Evolutionary conservation across 1,140 invertebrate species (phyloP).

Genomic region (Riptortus pedestris): DNA sequence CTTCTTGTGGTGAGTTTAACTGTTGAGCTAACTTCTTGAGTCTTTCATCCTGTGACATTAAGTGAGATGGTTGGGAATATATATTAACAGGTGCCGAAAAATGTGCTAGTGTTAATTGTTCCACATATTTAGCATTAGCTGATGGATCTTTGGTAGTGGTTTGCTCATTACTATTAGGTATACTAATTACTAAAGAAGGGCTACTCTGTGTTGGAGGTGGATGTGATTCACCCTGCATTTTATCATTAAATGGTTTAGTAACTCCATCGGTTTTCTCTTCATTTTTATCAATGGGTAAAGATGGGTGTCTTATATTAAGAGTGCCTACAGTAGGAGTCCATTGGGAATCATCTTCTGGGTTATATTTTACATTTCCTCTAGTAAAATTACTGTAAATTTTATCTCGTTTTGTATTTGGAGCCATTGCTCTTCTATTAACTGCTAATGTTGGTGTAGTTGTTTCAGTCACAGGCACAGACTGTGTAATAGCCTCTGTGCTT

Average conservation of each 20-base stretch:
- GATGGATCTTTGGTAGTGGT: background rate
- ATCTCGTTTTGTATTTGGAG: background rate
- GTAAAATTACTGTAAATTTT: slow-evolving; percentile 11
- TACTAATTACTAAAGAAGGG: background rate
- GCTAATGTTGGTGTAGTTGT: background rate
- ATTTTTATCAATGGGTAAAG: slow-evolving; percentile 18
- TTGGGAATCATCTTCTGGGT: slow-evolving; percentile 3
- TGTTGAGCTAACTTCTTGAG: slow-evolving; percentile 28
- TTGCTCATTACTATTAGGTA: background rate
- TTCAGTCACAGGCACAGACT: background rate
- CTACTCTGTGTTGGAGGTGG: background rate
- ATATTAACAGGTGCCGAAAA: slow-evolving; percentile 25
- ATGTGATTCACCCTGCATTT: background rate
- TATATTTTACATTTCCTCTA: slow-evolving; percentile 5
- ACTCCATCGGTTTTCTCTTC: background rate
- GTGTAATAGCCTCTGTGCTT: background rate
- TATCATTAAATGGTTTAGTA: background rate
- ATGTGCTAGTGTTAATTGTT: slow-evolving; percentile 32
- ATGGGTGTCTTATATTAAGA: slow-evolving; percentile 24
- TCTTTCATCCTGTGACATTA: slow-evolving; percentile 23
- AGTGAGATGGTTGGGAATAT: slow-evolving; percentile 11
- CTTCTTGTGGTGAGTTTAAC: slow-evolving; percentile 22
- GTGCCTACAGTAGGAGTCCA: slow-evolving; percentile 1
- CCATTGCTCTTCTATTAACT: background rate
- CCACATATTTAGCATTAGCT: slow-evolving; percentile 29